These are phyloP conservation scores for Diarsia rubi DNA, from an alignment of 2,888 invertebrate species.

Conservation along the genomic window DNA sequence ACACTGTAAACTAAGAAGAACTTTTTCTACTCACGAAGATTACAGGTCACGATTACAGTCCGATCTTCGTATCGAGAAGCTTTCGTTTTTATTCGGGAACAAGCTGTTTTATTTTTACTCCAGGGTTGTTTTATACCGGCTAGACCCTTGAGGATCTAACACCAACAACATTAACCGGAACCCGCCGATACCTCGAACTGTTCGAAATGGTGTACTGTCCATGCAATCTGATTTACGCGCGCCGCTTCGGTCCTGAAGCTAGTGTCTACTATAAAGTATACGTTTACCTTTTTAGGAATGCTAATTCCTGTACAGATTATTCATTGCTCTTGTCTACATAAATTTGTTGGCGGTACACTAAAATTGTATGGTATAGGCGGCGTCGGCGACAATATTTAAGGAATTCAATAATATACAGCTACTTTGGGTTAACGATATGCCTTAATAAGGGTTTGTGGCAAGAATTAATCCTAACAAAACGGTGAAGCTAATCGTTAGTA, in stretches of 20 bases:
- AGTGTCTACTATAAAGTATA: slow-evolving; percentile 78
- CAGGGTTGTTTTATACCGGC: not conserved
- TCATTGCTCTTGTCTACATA: slow-evolving; percentile 76
- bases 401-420: slow-evolving; percentile 53
- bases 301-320: slow-evolving; percentile 82
- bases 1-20: no score
- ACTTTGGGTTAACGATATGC: slow-evolving; percentile 17
- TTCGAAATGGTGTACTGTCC: slow-evolving; percentile 85
- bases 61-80: not conserved
- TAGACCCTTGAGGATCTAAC: slow-evolving; percentile 43
- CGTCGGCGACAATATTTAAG: slow-evolving; percentile 59
- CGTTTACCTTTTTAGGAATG: slow-evolving; percentile 85
- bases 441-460: slow-evolving; percentile 6
- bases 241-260: slow-evolving; percentile 77
- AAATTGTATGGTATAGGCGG: slow-evolving; percentile 58
- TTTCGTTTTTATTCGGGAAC: not conserved
- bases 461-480: slow-evolving; percentile 14
- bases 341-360: slow-evolving; percentile 68
- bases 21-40: not conserved
- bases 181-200: slow-evolving; percentile 75
- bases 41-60: not conserved
- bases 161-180: slow-evolving; percentile 58
- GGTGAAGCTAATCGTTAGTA: not conserved
- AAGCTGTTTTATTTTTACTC: not conserved
- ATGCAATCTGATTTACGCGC: slow-evolving; percentile 87